Base-by-base conservation (phyloP, 2,113 vertebrate species). In the Nanorana parkeri region DNA sequence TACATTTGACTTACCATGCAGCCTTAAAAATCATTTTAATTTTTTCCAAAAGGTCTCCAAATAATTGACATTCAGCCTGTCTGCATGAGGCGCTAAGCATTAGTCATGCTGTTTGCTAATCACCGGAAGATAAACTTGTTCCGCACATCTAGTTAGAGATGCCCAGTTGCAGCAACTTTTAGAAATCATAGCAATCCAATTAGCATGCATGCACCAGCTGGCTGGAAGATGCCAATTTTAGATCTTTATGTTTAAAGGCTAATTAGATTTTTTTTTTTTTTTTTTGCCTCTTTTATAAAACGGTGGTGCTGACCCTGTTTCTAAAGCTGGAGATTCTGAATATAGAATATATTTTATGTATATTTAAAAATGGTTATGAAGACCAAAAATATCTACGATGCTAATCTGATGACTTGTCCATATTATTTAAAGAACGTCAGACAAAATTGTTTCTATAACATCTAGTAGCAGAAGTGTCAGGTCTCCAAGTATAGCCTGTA, bases 81-180 rank as follows among this genome's bases (percentile, higher is more conserved):
- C 47, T 80, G 71, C 54, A 78, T 74, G 84, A 73, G 77, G 85
- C 86, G 65, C 81, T 58, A 88, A 88, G 71, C 77, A 80, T n/a
- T 0, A 6, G 78, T 77, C 68, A 15, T 80, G 83, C 85, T 21
- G 72, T 55, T 85, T 84, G 87, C 87, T 88, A 87, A 92, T 87
- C 78, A 89, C 92, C 90, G 88, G 90, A 89, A 90, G 84, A 88
- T 79, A 88, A 92, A 79, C 87, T 85, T 90, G 85, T 86, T 87
- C 88, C 75, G 63, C 79, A 85, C 85, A 83, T 89, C 73, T 17
- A 21, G 54, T 61, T 19, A 67, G 86, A 89, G 87, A 90, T 23
- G 24, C 56, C 72, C 77, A 55, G 67, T 84, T 84, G 79, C 84
- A 84, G 77, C 55, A 81, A 5, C 73, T 87, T 84, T 88, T 85